Evolutionary conservation across 2,113 vertebrate genomes (phyloP).

Genomic region (Forbesichthys papilliferus): DNA sequence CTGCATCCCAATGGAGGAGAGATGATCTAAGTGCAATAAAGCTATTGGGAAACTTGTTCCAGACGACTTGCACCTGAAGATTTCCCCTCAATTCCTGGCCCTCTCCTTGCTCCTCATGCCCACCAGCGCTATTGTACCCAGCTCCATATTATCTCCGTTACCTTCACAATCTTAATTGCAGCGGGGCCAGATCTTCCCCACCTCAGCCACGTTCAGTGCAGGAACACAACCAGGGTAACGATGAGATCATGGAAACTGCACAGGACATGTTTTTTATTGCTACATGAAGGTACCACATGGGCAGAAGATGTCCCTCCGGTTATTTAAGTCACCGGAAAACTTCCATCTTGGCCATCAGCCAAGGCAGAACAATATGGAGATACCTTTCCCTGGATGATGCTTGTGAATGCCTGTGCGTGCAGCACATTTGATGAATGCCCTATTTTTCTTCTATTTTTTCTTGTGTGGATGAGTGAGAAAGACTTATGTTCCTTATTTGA

Average conservation of each 20-base stretch:
- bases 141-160: conserved; percentile 67
- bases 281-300: conserved; percentile 18
- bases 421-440: conserved; percentile 24
- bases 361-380: conserved; percentile 64
- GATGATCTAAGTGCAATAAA: conserved; percentile 70
- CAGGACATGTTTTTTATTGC: neutral
- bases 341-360: conserved; percentile 8
- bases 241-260: conserved; percentile 23
- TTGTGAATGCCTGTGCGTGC: conserved; percentile 51
- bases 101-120: conserved; percentile 41
- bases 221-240: conserved; percentile 2
- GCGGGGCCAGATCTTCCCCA: conserved; percentile 5
- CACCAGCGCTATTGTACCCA: conserved; percentile 42
- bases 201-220: conserved; percentile 9
- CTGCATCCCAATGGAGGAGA: conserved; percentile 43
- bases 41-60: conserved; percentile 61
- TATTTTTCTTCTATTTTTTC: conserved; percentile 25
- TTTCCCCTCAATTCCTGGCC: conserved; percentile 61
- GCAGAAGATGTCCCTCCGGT: conserved; percentile 10
- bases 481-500: conserved; percentile 17
- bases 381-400: conserved; percentile 52
- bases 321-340: conserved; percentile 5
- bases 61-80: conserved; percentile 53
- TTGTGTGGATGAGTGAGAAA: conserved; percentile 42
- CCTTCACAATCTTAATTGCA: conserved; percentile 44